phyloP scores from a whole-genome alignment of 2,113 vertebrate genomes.

The Eulacestoma nigropectus region DNA sequence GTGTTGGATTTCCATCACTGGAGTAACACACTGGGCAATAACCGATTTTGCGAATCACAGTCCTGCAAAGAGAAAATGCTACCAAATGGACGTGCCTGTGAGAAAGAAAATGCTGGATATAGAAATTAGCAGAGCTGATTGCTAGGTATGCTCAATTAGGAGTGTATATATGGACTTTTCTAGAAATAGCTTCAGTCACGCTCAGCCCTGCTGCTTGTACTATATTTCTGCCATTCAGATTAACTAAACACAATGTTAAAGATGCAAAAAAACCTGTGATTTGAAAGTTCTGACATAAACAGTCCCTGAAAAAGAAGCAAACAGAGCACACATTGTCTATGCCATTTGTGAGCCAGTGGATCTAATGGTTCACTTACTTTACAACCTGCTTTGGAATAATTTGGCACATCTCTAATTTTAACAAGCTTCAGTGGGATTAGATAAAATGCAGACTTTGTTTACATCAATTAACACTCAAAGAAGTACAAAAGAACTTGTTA shows the following conservation, averaged over 20 bases:
- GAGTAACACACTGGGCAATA: not conserved
- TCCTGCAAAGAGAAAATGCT: not conserved
- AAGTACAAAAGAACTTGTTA: slow-evolving; percentile 49
- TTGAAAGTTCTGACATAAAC: slow-evolving; percentile 44
- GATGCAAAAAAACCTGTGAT: not conserved
- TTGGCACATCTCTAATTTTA: slow-evolving; percentile 63
- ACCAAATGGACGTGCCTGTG: not conserved
- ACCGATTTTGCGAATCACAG: not conserved
- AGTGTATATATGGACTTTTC: not conserved
- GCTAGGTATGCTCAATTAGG: not conserved
- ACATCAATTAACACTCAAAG: slow-evolving; percentile 59
- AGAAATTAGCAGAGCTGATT: not conserved
- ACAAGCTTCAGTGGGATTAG: slow-evolving; percentile 62
- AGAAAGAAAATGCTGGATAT: not conserved
- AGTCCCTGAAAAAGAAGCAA: slow-evolving; percentile 17
- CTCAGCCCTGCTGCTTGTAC: not conserved
- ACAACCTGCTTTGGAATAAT: slow-evolving; percentile 58
- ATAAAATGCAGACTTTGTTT: slow-evolving; percentile 64
- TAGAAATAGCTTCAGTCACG: not conserved
- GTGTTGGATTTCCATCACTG: not conserved
- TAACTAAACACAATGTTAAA: slow-evolving; percentile 23
- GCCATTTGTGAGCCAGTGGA: slow-evolving; percentile 56
- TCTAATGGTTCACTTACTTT: slow-evolving; percentile 66
- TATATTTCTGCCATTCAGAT: not conserved
- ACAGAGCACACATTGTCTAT: slow-evolving; percentile 40